A percentile compares a stretch with the other conserved stretches of the same genome.
phyloP scores from a whole-genome alignment of 2,113 vertebrate species.

The Tylochromis polylepis region DNA sequence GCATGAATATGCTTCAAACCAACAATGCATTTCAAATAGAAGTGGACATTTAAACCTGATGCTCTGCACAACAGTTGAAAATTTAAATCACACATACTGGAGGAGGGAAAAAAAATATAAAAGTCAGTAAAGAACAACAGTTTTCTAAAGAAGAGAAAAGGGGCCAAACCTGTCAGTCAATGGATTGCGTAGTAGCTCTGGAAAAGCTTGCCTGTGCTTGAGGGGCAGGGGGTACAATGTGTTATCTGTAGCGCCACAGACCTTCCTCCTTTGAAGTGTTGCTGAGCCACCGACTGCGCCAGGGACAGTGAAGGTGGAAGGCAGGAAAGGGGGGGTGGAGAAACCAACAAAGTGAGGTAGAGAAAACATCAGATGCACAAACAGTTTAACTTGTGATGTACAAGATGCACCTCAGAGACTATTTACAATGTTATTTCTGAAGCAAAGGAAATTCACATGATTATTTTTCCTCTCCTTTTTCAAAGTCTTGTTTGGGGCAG shows the following conservation, averaged over 20 bases:
- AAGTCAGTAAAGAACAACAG: background rate
- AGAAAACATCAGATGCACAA: background rate
- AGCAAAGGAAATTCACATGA: background rate
- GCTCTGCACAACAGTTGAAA: background rate
- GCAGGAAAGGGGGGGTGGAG: slow-evolving; percentile 1
- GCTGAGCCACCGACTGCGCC: slow-evolving; percentile 42
- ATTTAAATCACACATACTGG: background rate
- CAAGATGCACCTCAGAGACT: background rate
- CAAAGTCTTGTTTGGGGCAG: background rate
- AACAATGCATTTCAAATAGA: background rate
- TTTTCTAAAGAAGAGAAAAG: background rate
- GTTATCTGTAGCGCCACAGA: slow-evolving; percentile 64
- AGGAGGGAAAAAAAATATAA: background rate
- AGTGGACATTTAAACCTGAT: background rate
- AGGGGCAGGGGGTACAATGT: slow-evolving; percentile 1
- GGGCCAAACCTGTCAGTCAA: slow-evolving; percentile 31
- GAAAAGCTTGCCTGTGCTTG: slow-evolving; percentile 30
- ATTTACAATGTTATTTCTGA: background rate
- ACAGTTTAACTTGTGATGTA: background rate
- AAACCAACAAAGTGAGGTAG: slow-evolving; percentile 7
- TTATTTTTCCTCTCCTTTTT: background rate
- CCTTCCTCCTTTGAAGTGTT: slow-evolving; percentile 59
- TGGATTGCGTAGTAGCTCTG: slow-evolving; percentile 8
- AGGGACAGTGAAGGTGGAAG: slow-evolving; percentile 28
- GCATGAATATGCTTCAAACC: background rate